Evolutionary conservation across 2,113 vertebrate genomes (phyloP).

Genomic region (Egretta garzetta): DNA sequence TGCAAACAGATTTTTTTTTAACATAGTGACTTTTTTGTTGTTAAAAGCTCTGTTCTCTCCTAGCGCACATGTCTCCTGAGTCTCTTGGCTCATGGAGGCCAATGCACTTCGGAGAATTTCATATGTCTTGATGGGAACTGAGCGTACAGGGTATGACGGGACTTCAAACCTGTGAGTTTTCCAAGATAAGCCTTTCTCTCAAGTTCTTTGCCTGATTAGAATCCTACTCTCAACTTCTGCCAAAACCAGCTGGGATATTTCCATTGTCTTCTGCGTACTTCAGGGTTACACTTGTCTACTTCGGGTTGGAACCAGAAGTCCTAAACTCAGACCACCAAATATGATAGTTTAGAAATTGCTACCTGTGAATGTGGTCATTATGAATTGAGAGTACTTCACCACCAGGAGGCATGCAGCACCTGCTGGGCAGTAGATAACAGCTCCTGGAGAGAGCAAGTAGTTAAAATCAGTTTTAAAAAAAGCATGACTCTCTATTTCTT

Average conservation of each 20-base stretch:
- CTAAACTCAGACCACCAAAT: not conserved
- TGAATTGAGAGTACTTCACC: not conserved
- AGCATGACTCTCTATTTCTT: not conserved
- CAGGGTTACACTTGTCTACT: too few species aligned
- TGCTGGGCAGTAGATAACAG: not conserved
- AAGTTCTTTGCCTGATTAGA: not conserved
- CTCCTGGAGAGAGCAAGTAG: not conserved
- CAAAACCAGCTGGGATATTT: not conserved
- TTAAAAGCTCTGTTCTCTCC: not conserved
- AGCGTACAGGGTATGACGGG: rapidly evolving
- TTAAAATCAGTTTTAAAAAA: not conserved
- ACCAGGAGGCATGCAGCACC: not conserved
- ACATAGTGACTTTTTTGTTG: not conserved
- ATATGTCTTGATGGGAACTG: not conserved
- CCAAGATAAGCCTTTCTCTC: not conserved
- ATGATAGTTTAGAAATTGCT: rapidly evolving
- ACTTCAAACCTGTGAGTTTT: not conserved
- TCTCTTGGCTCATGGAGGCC: not conserved
- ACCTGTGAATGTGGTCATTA: not conserved
- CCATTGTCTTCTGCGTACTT: not conserved
- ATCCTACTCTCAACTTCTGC: not conserved
- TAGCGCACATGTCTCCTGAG: not conserved
- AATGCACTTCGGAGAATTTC: not conserved
- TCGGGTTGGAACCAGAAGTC: not conserved
- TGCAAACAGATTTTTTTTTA: not conserved